These are phyloP conservation scores for Neolamprologus longior DNA, from an alignment of 2,113 vertebrate species.

Conservation along the genomic window DNA sequence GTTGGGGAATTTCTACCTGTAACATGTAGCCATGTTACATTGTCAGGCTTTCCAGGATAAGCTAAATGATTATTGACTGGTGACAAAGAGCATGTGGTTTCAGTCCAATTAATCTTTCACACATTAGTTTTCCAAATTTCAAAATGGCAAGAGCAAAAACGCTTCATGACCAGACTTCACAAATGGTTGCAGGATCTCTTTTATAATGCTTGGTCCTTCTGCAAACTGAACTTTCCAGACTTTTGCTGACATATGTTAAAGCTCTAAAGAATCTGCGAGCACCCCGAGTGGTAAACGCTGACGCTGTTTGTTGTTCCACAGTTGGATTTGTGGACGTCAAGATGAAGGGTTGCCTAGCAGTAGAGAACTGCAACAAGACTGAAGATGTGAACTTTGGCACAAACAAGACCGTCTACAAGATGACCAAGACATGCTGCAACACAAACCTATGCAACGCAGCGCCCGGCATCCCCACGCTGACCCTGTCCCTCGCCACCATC, in stretches of 20 bases:
- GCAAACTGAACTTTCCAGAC: neutral
- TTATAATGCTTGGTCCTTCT: neutral
- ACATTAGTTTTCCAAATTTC: neutral
- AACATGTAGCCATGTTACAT: neutral
- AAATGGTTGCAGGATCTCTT: rapidly evolving
- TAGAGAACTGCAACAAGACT: constrained; percentile 32
- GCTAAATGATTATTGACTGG: neutral
- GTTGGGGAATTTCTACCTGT: neutral
- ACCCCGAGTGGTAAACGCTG: neutral
- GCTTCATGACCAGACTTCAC: neutral
- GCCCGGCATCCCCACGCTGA: neutral
- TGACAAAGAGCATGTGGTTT: neutral
- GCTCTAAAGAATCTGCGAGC: neutral
- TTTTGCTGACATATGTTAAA: neutral
- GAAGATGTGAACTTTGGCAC: rapidly evolving
- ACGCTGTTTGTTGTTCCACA: neutral
- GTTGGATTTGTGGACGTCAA: neutral
- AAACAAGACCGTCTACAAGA: constrained; percentile 5
- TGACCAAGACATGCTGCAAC: constrained; percentile 67
- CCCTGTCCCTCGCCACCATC: constrained; percentile 34
- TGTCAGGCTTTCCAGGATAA: neutral
- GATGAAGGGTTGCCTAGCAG: constrained; percentile 57
- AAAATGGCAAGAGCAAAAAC: neutral
- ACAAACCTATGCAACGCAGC: constrained; percentile 67
- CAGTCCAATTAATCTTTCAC: rapidly evolving